Conservation (phyloP, 2,888 invertebrate species). For the Diabrotica balteata region DNA sequence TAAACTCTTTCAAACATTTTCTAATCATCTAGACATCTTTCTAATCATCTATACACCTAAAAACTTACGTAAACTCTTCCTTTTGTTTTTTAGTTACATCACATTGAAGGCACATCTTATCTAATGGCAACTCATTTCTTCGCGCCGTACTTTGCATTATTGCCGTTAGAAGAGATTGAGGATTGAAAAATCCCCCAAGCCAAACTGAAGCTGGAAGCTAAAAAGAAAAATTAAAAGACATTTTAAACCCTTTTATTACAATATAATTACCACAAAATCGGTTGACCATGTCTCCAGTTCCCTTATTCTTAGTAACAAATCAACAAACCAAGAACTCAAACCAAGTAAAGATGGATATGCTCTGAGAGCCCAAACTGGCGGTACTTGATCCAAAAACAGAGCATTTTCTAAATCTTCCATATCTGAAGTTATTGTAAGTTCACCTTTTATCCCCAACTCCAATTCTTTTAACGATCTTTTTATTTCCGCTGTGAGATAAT, state of each 20-base stretch:
- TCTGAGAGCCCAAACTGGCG: constrained; percentile 82
- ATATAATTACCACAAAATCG: constrained; percentile 81
- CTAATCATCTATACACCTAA: not conserved
- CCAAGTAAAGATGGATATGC: constrained; percentile 93
- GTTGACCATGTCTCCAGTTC: constrained; percentile 94
- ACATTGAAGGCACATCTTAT: constrained; percentile 96
- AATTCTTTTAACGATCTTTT: constrained; percentile 89
- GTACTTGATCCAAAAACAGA: constrained; percentile 92
- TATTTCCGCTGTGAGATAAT: constrained; percentile 88
- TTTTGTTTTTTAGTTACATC: constrained; percentile 97
- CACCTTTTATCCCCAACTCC: constrained; percentile 94
- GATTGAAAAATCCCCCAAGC: constrained; percentile 98
- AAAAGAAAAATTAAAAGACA: not conserved
- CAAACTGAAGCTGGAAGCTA: constrained; percentile 92
- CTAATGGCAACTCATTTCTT: constrained; percentile 88
- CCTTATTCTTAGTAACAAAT: constrained; percentile 83
- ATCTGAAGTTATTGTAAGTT: constrained; percentile 92
- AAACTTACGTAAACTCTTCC: constrained; percentile 88
- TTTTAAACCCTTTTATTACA: not conserved
- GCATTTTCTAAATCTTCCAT: constrained; percentile 96
- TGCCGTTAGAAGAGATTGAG: constrained; percentile 93
- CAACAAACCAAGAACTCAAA: constrained; percentile 91
- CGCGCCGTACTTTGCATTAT: constrained; percentile 98
- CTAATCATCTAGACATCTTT: too few species aligned
- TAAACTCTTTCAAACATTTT: not conserved